Percentiles rank a stretch among this genome's conserved stretches.
Evolutionary conservation across 2,797 vertebrate species (phyloP).

Genomic region (Phrynocephalus forsythii): DNA sequence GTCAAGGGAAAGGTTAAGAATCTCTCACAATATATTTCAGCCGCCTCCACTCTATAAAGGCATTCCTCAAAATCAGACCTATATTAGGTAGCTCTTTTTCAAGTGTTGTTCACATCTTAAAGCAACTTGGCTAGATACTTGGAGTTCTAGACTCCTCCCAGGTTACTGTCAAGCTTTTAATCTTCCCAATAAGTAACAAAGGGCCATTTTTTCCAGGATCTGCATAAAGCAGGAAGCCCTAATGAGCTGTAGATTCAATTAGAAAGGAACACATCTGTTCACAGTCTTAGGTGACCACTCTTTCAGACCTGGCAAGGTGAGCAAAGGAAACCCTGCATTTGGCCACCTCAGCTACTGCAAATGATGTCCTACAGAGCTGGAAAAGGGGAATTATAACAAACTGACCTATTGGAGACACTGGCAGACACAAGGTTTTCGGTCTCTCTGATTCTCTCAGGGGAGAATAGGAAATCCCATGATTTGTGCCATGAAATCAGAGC

Average conservation of each 20-base stretch:
- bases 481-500: neutral
- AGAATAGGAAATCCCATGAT: neutral
- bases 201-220: constrained; percentile 15
- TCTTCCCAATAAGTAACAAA: constrained; percentile 5
- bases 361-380: neutral
- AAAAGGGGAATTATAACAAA: neutral
- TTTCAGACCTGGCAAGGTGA: neutral
- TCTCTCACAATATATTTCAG: neutral
- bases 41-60: neutral
- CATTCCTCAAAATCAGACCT: neutral
- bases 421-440: neutral
- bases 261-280: constrained; percentile 39
- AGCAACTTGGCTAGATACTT: constrained; percentile 28
- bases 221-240: constrained; percentile 9
- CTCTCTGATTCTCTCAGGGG: neutral
- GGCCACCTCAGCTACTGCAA: constrained; percentile 28
- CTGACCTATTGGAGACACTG: neutral
- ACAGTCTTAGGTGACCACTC: neutral
- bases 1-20: neutral
- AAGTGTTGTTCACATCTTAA: neutral
- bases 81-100: neutral
- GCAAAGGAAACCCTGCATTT: neutral
- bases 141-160: constrained; percentile 10
- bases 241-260: constrained; percentile 34
- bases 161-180: constrained; percentile 7